A percentile compares a stretch with the other conserved stretches of the same genome.
These are phyloP conservation scores for Metacarcinus magister DNA, from an alignment of 2,888 invertebrate species.

Conservation along the genomic window DNA sequence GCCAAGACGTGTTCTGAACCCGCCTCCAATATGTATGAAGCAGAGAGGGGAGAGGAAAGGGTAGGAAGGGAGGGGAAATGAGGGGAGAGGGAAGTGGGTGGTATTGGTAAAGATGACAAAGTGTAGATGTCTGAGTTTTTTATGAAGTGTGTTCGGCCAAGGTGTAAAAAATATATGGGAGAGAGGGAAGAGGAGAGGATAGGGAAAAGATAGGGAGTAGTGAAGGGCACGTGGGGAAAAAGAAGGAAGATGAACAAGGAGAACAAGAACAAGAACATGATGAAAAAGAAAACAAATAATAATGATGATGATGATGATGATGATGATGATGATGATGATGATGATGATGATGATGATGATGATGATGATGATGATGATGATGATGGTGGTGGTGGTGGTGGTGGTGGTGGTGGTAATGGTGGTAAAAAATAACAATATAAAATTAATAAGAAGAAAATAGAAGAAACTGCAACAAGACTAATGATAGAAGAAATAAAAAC, in stretches of 20 bases:
- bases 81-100: neutral
- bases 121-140: too few species aligned
- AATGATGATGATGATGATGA: neutral
- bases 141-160: too few species aligned
- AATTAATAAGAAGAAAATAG: too few species aligned
- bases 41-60: neutral
- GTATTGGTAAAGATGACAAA: too few species aligned
- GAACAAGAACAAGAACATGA: neutral
- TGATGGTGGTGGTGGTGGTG: neutral
- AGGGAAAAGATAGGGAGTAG: neutral
- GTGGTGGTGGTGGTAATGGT: too few species aligned
- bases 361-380: neutral
- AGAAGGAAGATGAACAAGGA: neutral
- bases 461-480: too few species aligned
- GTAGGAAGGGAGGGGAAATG: neutral
- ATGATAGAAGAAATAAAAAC: too few species aligned
- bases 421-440: too few species aligned
- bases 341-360: slow-evolving; percentile 1
- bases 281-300: neutral
- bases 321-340: slow-evolving; percentile 15
- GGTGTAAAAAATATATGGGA: neutral
- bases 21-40: neutral
- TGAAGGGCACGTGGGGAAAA: neutral
- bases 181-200: neutral
- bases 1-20: neutral